These are phyloP conservation scores for Herpetotheres cachinnans DNA, from an alignment of 2,113 vertebrate genomes.

Conservation along the genomic window DNA sequence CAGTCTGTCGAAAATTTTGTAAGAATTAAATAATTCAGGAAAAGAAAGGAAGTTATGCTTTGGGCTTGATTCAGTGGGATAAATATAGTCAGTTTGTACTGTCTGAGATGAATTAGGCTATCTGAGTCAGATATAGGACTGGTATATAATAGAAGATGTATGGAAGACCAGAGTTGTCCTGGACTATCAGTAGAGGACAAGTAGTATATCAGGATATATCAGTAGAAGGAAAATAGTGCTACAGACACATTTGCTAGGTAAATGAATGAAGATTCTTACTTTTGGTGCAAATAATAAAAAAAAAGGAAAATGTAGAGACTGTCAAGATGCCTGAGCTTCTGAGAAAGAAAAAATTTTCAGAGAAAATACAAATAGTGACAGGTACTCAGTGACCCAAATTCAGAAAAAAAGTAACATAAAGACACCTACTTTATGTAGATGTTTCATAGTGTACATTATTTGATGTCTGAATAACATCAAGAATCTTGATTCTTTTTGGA, in stretches of 20 bases:
- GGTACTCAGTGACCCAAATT: not conserved
- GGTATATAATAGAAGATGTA: not conserved
- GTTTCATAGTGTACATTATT: not conserved
- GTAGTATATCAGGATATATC: not conserved
- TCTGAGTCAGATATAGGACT: not conserved
- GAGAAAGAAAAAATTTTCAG: not conserved
- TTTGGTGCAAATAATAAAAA: not conserved
- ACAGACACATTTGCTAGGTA: not conserved
- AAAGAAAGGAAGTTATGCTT: not conserved
- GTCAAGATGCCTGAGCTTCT: not conserved
- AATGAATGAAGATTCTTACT: not conserved
- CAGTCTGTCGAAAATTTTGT: not conserved
- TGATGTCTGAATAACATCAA: not conserved
- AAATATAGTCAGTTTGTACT: not conserved
- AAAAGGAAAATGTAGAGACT: not conserved
- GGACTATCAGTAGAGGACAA: not conserved
- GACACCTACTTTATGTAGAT: not conserved
- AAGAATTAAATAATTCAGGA: not conserved
- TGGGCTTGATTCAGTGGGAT: not conserved
- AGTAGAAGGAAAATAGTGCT: not conserved
- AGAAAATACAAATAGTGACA: not conserved
- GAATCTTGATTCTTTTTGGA: not conserved
- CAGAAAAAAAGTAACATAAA: not conserved
- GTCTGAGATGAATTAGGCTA: not conserved
- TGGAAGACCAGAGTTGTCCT: not conserved